Conservation (phyloP, 1,140 invertebrate species). For the Eriocheir sinensis region DNA sequence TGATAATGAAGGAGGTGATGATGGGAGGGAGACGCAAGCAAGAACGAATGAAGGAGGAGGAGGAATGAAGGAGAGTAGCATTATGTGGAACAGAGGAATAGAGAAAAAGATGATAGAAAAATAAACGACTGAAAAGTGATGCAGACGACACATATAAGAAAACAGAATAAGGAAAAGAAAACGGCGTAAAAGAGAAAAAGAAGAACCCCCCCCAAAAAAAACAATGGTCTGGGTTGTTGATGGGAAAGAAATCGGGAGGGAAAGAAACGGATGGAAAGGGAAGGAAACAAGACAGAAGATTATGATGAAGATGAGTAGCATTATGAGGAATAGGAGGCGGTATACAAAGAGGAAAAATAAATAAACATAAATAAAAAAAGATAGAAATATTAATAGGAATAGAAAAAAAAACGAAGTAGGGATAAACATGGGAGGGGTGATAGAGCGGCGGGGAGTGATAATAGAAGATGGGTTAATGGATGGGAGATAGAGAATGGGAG, state of each 20-base stretch:
- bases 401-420: background rate
- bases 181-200: background rate
- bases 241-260: too few species aligned
- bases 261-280: background rate
- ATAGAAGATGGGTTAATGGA: background rate
- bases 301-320: background rate
- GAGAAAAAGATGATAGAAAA: conserved; percentile 10
- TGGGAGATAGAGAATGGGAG: background rate
- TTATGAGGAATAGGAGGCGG: background rate
- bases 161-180: background rate
- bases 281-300: background rate
- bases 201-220: background rate
- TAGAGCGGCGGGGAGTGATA: too few species aligned
- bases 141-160: background rate
- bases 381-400: background rate
- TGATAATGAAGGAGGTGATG: conserved; percentile 7
- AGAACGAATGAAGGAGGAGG: background rate
- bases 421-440: background rate
- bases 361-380: background rate
- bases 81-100: background rate
- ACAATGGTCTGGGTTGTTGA: too few species aligned
- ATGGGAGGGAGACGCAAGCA: too few species aligned
- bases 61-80: conserved; percentile 6
- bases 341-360: background rate
- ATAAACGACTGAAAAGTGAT: background rate